Base-by-base conservation (phyloP, 2,888 invertebrate species). In the Netelia virgata region DNA sequence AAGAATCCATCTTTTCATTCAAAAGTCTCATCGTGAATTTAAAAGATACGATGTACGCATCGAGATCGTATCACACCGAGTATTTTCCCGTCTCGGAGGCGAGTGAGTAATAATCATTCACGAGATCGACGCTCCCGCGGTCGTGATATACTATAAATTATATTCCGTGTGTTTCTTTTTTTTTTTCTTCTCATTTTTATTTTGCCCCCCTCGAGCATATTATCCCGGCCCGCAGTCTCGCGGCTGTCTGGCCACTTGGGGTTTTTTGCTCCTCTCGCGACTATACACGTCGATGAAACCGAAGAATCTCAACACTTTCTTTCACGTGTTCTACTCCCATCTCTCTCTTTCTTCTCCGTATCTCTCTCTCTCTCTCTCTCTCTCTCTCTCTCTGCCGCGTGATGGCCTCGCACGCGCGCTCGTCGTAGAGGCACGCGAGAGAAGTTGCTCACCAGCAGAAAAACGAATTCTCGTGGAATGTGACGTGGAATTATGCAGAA, bases 391-490 rank as follows among this genome's bases (percentile, higher is more conserved):
- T n/a, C 8, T 57, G 28, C 28, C 14, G 47, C 14, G 47, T 57
- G 70, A 63, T 64, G 53, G 57, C 57, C 78, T 78, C 70, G 70
- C 78, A 69, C 77, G 77, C 77, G 77, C 55, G 69, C 61, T 53
- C 53, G 61, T 41, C 50, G 47, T 41, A 43, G 53, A 41, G 43
- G 28, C 63, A 70, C 70, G 70, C 70, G 78, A 63, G 59, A 61
- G 53, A 50, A n/a, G 53, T n/a, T 14, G 63, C 55, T 55, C 55
- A 55, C 55, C 10, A 70, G 57, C 59, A 79, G 64, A 80, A 84
- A 86, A 80, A 84, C 77, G 73, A 78, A 84, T 87, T 87, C 82
- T 82, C 76, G 82, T 72, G 81, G 74, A 80, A 87, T 86, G 85
- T 84, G 86, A 86, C 83, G 80, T 75, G 83, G 79, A 83, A 83